Evolutionary conservation across 1,140 invertebrate species (phyloP).

Genomic region (Drosophila asahinai): DNA sequence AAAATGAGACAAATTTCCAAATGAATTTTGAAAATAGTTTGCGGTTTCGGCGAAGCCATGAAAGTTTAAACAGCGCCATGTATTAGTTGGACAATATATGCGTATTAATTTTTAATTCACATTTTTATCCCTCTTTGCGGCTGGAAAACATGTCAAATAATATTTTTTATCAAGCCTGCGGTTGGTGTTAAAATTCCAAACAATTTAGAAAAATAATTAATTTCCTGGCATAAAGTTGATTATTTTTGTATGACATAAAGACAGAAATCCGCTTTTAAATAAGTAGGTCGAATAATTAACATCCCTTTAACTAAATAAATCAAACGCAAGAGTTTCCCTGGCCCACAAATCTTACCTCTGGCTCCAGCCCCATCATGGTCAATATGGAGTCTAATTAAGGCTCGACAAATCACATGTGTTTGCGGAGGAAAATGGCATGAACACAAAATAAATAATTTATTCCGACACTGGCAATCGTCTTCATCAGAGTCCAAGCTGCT

Average conservation of each 20-base stretch:
- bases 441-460: slow-evolving; percentile 73
- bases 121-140: slow-evolving; percentile 3
- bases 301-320: neutral
- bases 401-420: slow-evolving; percentile 44
- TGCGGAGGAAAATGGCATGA: slow-evolving; percentile 40
- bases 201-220: slow-evolving; percentile 7
- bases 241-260: slow-evolving; percentile 2
- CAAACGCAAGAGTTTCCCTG: neutral
- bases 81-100: slow-evolving; percentile 24
- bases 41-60: slow-evolving; percentile 27
- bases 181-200: slow-evolving; percentile 8
- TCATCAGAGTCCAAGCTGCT: slow-evolving; percentile 16
- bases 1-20: slow-evolving; percentile 6
- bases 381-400: slow-evolving; percentile 49
- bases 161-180: slow-evolving; percentile 22
- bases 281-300: neutral
- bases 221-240: neutral
- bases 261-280: neutral
- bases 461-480: slow-evolving; percentile 11
- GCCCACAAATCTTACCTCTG: neutral
- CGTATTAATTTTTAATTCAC: slow-evolving; percentile 39
- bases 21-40: slow-evolving; percentile 44
- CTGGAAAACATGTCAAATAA: slow-evolving; percentile 26
- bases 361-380: slow-evolving; percentile 5
- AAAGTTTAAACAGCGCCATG: slow-evolving; percentile 26